These are phyloP conservation scores for Craseonycteris thonglongyai DNA, from an alignment of 2,113 vertebrate species.

Conservation along the genomic window DNA sequence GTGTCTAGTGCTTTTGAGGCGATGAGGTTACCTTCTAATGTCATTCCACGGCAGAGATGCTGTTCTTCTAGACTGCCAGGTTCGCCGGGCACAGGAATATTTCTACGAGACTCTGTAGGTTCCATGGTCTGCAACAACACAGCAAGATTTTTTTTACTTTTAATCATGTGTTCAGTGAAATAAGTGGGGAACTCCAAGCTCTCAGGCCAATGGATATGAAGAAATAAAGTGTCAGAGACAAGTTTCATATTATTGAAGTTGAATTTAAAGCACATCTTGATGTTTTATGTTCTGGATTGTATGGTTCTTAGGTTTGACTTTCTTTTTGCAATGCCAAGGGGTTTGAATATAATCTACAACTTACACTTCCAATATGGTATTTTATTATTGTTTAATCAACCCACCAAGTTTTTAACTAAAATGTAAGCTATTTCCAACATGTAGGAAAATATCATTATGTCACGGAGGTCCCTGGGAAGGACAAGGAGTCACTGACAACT, in stretches of 20 bases:
- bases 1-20: neutral
- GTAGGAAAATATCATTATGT: neutral
- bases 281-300: neutral
- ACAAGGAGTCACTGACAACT: neutral
- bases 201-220: neutral
- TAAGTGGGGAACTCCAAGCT: neutral
- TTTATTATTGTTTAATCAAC: neutral
- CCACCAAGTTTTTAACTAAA: neutral
- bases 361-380: neutral
- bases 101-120: constrained; percentile 87
- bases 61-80: constrained; percentile 87
- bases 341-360: neutral
- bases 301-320: neutral
- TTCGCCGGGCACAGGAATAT: constrained; percentile 86
- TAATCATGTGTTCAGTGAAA: neutral
- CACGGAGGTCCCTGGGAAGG: neutral
- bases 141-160: neutral
- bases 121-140: constrained; percentile 80
- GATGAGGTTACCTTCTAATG: constrained; percentile 85
- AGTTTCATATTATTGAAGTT: neutral
- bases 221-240: neutral
- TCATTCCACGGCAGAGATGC: constrained; percentile 88
- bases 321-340: neutral
- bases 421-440: neutral
- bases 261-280: neutral